These are phyloP conservation scores for Sabatieria punctata DNA, from an alignment of 2,888 invertebrate genomes.

Conservation along the genomic window DNA sequence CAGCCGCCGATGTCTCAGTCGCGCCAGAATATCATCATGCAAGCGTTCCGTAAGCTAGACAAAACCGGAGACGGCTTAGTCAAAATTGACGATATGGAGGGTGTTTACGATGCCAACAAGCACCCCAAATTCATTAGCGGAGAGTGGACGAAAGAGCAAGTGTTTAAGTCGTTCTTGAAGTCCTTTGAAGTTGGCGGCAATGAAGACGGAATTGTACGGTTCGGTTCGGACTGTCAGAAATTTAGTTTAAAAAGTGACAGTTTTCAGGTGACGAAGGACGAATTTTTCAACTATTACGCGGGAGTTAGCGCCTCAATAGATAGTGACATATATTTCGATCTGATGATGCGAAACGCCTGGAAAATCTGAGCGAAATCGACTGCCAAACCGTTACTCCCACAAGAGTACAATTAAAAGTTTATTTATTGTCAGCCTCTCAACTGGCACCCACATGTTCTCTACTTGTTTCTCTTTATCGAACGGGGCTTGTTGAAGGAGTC, in stretches of 20 bases:
- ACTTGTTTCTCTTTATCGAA: too few species aligned
- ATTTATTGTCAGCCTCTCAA: too few species aligned
- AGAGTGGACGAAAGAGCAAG: constrained; percentile 62
- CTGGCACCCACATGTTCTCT: too few species aligned
- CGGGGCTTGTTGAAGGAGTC: too few species aligned
- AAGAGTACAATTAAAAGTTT: too few species aligned
- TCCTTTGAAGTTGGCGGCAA: constrained; percentile 49
- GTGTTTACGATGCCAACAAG: constrained; percentile 57
- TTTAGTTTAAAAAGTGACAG: too few species aligned
- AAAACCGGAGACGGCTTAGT: constrained; percentile 65
- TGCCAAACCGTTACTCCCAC: too few species aligned
- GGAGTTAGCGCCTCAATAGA: constrained; percentile 87
- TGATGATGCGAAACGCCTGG: constrained; percentile 82
- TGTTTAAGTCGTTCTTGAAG: constrained; percentile 58
- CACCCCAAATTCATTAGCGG: constrained; percentile 72
- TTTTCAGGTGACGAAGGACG: constrained; percentile 69
- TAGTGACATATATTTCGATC: constrained; percentile 77
- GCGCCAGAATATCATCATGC: constrained; percentile 53
- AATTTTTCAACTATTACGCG: constrained; percentile 80
- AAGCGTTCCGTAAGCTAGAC: constrained; percentile 69
- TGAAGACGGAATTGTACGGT: constrained; percentile 13
- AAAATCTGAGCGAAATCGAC: too few species aligned
- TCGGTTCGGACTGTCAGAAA: not conserved
- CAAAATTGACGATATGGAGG: constrained; percentile 55
- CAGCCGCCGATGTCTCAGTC: constrained; percentile 66